phyloP scores from a whole-genome alignment of 2,888 invertebrate genomes.

The Zele albiditarsus region DNA sequence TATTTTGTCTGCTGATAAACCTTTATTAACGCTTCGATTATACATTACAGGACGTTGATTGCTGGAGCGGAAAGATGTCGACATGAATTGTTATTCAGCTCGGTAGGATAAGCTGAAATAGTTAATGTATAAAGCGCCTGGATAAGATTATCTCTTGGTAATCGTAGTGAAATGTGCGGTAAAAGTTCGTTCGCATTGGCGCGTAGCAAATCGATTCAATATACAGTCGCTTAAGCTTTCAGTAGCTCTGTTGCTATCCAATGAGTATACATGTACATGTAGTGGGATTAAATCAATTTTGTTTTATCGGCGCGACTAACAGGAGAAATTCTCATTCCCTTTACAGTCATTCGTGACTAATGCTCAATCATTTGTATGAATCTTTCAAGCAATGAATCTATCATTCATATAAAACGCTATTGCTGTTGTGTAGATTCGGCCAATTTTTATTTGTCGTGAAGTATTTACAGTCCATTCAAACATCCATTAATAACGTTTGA shows the following conservation, averaged over 20 bases:
- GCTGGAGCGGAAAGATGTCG: neutral
- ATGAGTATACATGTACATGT: neutral
- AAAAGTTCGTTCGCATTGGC: constrained; percentile 20
- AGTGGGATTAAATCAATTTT: neutral
- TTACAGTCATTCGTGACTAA: neutral
- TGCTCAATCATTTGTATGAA: neutral
- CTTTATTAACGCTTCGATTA: no score
- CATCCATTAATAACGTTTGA: neutral
- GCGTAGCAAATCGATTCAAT: constrained; percentile 26
- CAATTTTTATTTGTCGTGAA: neutral
- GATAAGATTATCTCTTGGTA: constrained; percentile 18
- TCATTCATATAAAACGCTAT: no score
- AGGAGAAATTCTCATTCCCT: neutral
- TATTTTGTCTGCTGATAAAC: no score
- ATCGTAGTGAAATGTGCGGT: constrained; percentile 13
- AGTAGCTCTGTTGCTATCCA: neutral
- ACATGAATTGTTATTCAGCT: neutral
- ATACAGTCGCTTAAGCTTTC: neutral
- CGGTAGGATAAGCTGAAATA: neutral
- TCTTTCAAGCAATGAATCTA: neutral
- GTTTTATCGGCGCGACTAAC: neutral
- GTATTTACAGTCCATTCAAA: neutral
- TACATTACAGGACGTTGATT: neutral
- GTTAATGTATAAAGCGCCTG: constrained; percentile 17
- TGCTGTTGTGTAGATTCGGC: no score